Conservation (phyloP, 2,113 vertebrate species). For the Rhinolophus sinicus region DNA sequence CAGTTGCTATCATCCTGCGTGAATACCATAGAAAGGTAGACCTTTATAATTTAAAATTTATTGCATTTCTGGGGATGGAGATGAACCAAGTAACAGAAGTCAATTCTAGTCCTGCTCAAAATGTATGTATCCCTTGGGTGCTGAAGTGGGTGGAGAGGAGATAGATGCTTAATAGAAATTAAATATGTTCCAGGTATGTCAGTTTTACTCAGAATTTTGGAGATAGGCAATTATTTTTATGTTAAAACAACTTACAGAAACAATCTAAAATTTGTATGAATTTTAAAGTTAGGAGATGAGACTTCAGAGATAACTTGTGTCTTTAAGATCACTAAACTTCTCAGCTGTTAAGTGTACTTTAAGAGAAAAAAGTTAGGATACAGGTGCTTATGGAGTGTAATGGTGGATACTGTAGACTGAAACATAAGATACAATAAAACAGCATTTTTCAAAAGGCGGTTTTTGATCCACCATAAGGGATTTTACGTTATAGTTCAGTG, state of each 20-base stretch:
- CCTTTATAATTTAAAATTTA: conserved; percentile 20
- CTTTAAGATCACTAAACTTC: not conserved
- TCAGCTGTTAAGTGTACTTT: not conserved
- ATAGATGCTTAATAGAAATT: not conserved
- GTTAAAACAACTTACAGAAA: conserved; percentile 3
- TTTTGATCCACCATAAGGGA: not conserved
- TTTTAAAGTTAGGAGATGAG: not conserved
- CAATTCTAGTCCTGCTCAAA: not conserved
- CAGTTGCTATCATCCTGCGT: not conserved
- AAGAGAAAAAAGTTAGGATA: not conserved
- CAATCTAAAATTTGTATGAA: not conserved
- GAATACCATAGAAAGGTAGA: not conserved
- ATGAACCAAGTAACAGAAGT: not conserved
- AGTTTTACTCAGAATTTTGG: conserved; percentile 1
- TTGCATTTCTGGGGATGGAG: not conserved
- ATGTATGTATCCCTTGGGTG: not conserved
- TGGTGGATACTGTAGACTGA: not conserved
- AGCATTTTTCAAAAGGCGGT: not conserved
- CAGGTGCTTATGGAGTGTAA: not conserved
- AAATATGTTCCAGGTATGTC: not conserved
- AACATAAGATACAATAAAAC: not conserved
- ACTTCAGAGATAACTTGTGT: not conserved
- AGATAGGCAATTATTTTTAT: not conserved
- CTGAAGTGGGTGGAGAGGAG: not conserved
- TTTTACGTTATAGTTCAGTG: not conserved